Evolutionary conservation across 2,113 vertebrate genomes (phyloP).

Genomic region (Zapornia atra): DNA sequence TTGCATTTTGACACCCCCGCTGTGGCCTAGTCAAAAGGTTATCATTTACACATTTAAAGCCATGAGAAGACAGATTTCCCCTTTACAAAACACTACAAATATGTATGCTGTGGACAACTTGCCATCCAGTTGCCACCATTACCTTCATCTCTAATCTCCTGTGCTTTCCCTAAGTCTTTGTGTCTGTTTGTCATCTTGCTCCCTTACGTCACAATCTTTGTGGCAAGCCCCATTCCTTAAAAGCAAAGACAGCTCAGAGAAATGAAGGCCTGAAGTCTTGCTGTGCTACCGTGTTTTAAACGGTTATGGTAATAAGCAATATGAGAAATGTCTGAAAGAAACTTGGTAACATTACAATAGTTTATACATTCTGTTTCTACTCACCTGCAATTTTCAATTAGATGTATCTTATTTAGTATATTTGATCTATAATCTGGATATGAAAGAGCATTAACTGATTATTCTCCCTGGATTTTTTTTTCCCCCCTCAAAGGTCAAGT

Average conservation of each 20-base stretch:
- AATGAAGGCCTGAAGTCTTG: not conserved
- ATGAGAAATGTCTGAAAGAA: not conserved
- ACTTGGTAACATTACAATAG: not conserved
- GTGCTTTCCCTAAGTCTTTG: not conserved
- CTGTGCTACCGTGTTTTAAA: fast-evolving
- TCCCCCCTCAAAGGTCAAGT: not conserved
- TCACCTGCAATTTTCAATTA: not conserved
- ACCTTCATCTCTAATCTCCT: not conserved
- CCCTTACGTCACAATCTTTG: not conserved
- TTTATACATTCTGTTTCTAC: not conserved
- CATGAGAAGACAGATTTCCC: not conserved
- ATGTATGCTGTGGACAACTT: fast-evolving
- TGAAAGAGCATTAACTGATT: not conserved
- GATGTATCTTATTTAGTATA: not conserved
- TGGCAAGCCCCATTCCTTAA: not conserved
- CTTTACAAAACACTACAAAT: not conserved
- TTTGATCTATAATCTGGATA: not conserved
- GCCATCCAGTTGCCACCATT: not conserved
- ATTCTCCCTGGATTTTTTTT: not conserved
- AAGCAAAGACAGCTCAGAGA: not conserved
- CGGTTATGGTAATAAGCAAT: not conserved
- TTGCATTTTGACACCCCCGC: not conserved
- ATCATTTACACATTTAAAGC: not conserved
- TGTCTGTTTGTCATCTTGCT: not conserved
- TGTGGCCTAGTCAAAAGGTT: too few relatives aligned